phyloP scores from a whole-genome alignment of 23 tunicate species.

The Styela plicata region DNA sequence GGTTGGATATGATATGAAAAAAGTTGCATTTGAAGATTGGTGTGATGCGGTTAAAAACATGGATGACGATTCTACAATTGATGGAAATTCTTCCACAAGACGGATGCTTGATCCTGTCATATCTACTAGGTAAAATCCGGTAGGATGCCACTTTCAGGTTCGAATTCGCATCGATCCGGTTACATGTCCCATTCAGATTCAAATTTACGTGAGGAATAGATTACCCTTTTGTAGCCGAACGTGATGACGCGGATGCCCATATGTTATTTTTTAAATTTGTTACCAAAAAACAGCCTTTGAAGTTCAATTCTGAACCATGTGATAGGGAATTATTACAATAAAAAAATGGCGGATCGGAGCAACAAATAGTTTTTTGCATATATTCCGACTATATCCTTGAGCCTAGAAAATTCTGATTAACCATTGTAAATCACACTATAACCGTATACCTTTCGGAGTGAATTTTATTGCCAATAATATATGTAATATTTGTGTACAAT shows the following conservation, averaged over 20 bases:
- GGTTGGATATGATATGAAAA: slow-evolving; percentile 42
- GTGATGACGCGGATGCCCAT: too few species aligned
- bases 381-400: too few species aligned
- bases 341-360: too few species aligned
- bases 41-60: slow-evolving; percentile 40
- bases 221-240: neutral
- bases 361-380: too few species aligned
- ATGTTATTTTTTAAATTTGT: too few species aligned
- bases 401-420: neutral
- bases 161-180: too few species aligned
- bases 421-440: neutral
- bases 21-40: slow-evolving; percentile 78
- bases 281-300: neutral
- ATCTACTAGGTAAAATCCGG: slow-evolving; percentile 30
- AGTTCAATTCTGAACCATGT: too few species aligned
- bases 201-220: neutral
- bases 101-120: slow-evolving; percentile 53
- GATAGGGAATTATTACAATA: too few species aligned
- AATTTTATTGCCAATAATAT: neutral
- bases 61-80: neutral
- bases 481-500: neutral
- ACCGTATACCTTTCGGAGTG: neutral
- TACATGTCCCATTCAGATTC: neutral
- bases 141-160: too few species aligned
- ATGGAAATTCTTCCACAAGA: slow-evolving; percentile 49